Base-by-base conservation (phyloP, 2,113 vertebrate species). In the Papio anubis region DNA sequence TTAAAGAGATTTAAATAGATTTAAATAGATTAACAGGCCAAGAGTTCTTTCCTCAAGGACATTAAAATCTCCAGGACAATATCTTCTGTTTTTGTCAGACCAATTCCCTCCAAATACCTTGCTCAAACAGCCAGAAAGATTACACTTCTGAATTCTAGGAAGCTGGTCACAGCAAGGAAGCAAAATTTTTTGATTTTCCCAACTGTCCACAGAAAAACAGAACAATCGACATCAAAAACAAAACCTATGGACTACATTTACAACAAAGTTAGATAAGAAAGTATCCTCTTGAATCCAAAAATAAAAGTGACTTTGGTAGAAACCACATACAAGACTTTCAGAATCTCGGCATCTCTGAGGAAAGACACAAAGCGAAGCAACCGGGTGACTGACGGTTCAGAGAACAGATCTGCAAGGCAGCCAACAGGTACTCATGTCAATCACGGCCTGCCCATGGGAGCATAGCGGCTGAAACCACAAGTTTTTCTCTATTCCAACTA, bases 41-140 rank as follows among this genome's bases (percentile, higher is more conserved):
- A 1, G 8, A 83, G 35, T 68, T 90, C 81, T 82, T 94, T 45
- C 50, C 59, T 96, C 45, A 85, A 94, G 20, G 88, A 76, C 83
- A 55, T 55, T 70, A 75, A 81, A 73, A 78, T 87, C 43, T 90
- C 72, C 18, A 55, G 48, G 23, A 92, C 23, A 23, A 57, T 43
- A 81, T 21, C 12, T 8, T 83, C 64, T 68, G 35, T 72, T 82
- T 94, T 73, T 57, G 25, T 61, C 43, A 55, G 32, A 82, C 12
- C 40, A 86, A 90, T 94, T 72, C 81, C 70, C 87, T 94, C 68
- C 45, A 93, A 94, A 87, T 45, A 32, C 81, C 45, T 57, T 95
- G 78, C 61, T 95, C 78, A 68, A 85, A 20, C 38, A 45, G 68
- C 61, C 55, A 21, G 20, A 55, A 95, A 85, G 55, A 52, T 59